A percentile compares a stretch with the other conserved stretches of the same genome.
Evolutionary conservation across 2,888 invertebrate species (phyloP).

Genomic region (Lathronympha strigana): DNA sequence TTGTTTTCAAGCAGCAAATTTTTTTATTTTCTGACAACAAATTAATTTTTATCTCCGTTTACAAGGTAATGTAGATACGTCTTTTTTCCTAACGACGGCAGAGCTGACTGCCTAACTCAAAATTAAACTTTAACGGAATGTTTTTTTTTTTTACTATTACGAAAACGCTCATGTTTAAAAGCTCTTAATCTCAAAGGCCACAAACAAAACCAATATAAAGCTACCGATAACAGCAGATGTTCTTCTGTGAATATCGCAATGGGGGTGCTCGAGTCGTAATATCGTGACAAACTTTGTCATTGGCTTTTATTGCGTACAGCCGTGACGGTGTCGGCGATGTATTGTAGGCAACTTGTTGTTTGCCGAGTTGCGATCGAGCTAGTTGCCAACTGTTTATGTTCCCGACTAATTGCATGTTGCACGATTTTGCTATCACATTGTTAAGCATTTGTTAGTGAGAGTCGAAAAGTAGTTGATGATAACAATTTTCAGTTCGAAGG

Average conservation of each 20-base stretch:
- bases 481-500: no score
- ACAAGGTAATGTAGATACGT: no score
- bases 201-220: conserved; percentile 41
- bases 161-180: conserved; percentile 17
- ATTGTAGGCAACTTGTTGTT: conserved; percentile 37
- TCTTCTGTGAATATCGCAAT: conserved; percentile 49
- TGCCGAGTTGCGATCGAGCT: conserved; percentile 29
- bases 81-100: no score
- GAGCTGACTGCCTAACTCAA: no score
- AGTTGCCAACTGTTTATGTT: conserved; percentile 9
- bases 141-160: no score
- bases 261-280: conserved; percentile 50
- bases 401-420: background rate
- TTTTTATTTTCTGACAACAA: no score
- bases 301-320: conserved; percentile 49
- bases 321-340: conserved; percentile 45
- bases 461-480: background rate
- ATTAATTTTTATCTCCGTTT: no score
- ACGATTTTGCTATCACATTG: background rate
- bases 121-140: no score
- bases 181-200: conserved; percentile 15
- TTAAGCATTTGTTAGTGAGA: background rate
- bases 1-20: no score
- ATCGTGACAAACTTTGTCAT: conserved; percentile 52
- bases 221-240: conserved; percentile 47